These are phyloP conservation scores for Phyllotreta striolata DNA, from an alignment of 2,888 invertebrate genomes.

Conservation along the genomic window DNA sequence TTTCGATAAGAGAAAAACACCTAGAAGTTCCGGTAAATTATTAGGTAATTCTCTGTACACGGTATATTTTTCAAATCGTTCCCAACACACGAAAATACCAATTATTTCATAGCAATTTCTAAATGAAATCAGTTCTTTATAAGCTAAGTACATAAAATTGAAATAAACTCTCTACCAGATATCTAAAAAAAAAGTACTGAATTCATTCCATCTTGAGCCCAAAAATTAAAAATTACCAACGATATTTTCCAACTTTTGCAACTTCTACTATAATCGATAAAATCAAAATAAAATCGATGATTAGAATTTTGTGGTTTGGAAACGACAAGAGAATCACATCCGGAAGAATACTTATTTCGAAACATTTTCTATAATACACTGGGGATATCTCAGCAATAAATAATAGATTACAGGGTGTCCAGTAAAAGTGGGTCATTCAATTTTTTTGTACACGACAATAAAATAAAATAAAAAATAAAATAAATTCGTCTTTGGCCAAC, in stretches of 20 bases:
- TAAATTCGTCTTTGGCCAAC: conserved; percentile 11
- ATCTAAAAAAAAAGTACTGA: not conserved
- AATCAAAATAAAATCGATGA: not conserved
- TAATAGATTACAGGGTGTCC: conserved; percentile 23
- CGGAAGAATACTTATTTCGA: conserved; percentile 41
- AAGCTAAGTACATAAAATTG: not conserved
- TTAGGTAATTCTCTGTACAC: no score
- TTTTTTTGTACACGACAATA: not conserved
- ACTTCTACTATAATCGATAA: conserved; percentile 2
- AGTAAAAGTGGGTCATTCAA: conserved; percentile 5
- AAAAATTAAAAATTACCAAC: conserved; percentile 11
- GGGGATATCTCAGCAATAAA: conserved; percentile 38
- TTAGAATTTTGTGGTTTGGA: conserved; percentile 27
- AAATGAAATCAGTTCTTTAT: conserved; percentile 18
- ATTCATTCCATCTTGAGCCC: conserved; percentile 22
- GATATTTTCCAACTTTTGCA: conserved; percentile 21
- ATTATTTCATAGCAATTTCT: conserved; percentile 2
- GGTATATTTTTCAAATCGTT: not conserved
- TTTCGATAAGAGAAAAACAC: no score
- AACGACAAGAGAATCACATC: conserved; percentile 28
- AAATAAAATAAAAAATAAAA: not conserved
- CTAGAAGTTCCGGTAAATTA: no score
- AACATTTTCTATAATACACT: conserved; percentile 49
- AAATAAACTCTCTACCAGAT: not conserved
- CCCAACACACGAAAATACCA: conserved; percentile 13